Base-by-base conservation (phyloP, 2,888 invertebrate genomes). In the Lasioglossum pauxillum region DNA sequence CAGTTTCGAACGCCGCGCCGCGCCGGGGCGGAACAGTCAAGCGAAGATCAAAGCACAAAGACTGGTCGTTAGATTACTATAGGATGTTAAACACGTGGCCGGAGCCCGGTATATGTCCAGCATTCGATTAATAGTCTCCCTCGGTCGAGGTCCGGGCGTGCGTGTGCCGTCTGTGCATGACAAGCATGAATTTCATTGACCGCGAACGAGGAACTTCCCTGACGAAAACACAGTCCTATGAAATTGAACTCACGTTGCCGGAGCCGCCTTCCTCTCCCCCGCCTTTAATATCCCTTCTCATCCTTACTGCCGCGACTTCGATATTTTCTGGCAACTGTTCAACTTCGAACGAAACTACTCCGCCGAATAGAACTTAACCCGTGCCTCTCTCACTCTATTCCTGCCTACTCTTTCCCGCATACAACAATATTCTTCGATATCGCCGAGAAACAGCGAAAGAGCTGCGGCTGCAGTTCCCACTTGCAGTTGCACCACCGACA, bases 241-340 rank as follows among this genome's bases (percentile, higher is more conserved):
- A 64, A 64, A 79, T 79, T 46, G 74, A 8, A 74, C 7, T 57
- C 57, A 27, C 41, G 41, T 41, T 23, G 67, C 19, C 27, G n/a
- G 60, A 3, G 3, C 27, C 60, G 14, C 27, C 16, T 60, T 23
- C 67, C 67, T 31, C 67, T 16, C 31, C 67, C 67, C 16, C 53
- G 38, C 35, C 60, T 64, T 60, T 79, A 75, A 79, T 78, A 72
- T 75, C 67, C 31, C 77, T 35, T 67, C 60, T 44, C 19, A 5
- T 64, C 31, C 60, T 74, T 5, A 23, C 78, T 10, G 49, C 46
- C 41, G 46, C 67, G 35, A 71, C 69, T 78, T 49, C 49, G 49
- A 78, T 78, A 78, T 78, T 78, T 67, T 27, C 75, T 73, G 80
- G 76, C 73, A 49, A 69, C 46, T 19, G 44, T 71, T 78, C 78